Conservation (phyloP, 2,888 invertebrate genomes). For the Busseola fusca region DNA sequence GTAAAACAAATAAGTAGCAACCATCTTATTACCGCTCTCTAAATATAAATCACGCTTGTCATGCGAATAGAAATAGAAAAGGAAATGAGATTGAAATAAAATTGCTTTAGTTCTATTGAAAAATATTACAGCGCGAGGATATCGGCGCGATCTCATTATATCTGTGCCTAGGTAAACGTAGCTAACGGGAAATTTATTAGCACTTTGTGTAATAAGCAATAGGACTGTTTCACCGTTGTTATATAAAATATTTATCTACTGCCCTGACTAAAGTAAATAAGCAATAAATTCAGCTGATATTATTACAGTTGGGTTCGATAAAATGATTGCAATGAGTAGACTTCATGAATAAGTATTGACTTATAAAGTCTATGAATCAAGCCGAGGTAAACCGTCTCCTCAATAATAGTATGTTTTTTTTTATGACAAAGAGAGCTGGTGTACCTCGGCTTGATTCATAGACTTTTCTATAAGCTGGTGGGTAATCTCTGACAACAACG, state of each 20-base stretch:
- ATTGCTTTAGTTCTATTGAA: conserved; percentile 56
- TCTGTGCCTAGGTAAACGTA: conserved; percentile 55
- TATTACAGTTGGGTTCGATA: conserved; percentile 16
- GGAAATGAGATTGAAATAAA: conserved; percentile 42
- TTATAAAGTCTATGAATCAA: too few relatives aligned
- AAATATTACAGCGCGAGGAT: conserved; percentile 54
- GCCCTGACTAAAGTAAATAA: conserved; percentile 34
- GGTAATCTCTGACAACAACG: conserved; percentile 71
- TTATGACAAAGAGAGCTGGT: conserved; percentile 57
- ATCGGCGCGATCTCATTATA: conserved; percentile 58
- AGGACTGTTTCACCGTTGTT: conserved; percentile 46
- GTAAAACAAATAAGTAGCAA: conserved; percentile 27
- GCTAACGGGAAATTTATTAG: conserved; percentile 64
- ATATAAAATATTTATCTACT: conserved; percentile 37
- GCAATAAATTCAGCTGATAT: conserved; percentile 20
- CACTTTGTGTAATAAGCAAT: conserved; percentile 65
- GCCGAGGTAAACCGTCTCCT: too few relatives aligned
- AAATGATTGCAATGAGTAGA: conserved; percentile 57
- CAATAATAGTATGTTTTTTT: conserved; percentile 60
- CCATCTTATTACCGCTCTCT: conserved; percentile 9
- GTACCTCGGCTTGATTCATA: conserved; percentile 51
- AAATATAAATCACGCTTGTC: conserved; percentile 33
- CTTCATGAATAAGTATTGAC: conserved; percentile 60
- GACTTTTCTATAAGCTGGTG: conserved; percentile 59
- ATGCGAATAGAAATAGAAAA: conserved; percentile 21